Conservation (phyloP, 1,140 invertebrate genomes). For the Dendroctonus ponderosae region DNA sequence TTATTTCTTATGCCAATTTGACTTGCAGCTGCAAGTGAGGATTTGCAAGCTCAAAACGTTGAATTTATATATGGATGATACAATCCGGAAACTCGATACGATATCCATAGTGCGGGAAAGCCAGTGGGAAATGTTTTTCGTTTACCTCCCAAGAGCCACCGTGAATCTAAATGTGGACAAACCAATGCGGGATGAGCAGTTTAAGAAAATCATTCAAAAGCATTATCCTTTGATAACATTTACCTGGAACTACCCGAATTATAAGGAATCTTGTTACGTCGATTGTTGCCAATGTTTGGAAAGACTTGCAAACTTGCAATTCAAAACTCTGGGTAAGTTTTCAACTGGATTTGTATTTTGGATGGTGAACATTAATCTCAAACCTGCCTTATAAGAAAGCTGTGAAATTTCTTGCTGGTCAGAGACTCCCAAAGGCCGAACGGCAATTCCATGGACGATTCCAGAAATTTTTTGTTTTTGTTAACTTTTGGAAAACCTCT, state of each 20-base stretch:
- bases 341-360: too few relatives aligned
- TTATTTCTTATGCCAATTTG: background rate
- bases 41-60: constrained; percentile 20
- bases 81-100: constrained; percentile 10
- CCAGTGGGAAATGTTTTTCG: constrained; percentile 24
- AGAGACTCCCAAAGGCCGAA: too few relatives aligned
- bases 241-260: constrained; percentile 11
- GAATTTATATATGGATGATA: constrained; percentile 27
- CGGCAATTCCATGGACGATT: too few relatives aligned
- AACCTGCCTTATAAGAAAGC: too few relatives aligned
- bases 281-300: constrained; percentile 22
- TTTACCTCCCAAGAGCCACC: constrained; percentile 12
- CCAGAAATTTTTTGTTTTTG: too few relatives aligned
- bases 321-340: constrained; percentile 14
- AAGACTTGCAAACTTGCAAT: constrained; percentile 9
- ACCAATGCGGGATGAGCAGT: constrained; percentile 4
- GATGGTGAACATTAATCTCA: too few relatives aligned
- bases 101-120: constrained; percentile 5
- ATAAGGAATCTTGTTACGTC: constrained; percentile 10
- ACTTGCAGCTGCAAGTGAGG: constrained; percentile 6
- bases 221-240: constrained; percentile 14
- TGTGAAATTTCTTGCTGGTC: too few relatives aligned
- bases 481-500: too few relatives aligned
- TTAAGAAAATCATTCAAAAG: constrained; percentile 15
- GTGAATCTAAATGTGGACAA: constrained; percentile 28